A percentile compares a stretch with the other conserved stretches of the same genome.
These are phyloP conservation scores for Balaeniceps rex DNA, from an alignment of 2,113 vertebrate species.

Conservation along the genomic window DNA sequence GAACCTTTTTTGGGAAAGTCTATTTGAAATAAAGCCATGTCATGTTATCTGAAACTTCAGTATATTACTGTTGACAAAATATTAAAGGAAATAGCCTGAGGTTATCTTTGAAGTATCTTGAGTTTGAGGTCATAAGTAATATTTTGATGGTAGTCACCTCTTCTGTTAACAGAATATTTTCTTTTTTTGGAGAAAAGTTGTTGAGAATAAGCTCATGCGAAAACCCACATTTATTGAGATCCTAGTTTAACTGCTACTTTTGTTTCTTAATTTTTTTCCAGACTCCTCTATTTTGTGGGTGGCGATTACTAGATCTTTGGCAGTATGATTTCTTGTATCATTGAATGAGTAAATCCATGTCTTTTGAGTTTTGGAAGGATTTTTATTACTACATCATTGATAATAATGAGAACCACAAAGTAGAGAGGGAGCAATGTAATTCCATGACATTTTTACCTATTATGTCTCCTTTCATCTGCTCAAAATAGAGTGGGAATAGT, in stretches of 20 bases:
- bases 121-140: not conserved
- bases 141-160: not conserved
- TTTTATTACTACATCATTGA: not conserved
- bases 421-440: not conserved
- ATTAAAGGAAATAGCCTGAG: not conserved
- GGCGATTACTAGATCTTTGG: not conserved
- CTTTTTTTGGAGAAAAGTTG: not conserved
- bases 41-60: not conserved
- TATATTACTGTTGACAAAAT: not conserved
- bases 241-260: not conserved
- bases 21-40: not conserved
- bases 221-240: not conserved
- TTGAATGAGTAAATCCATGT: not conserved
- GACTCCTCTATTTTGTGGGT: not conserved
- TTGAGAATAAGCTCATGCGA: not conserved
- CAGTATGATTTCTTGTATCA: not conserved
- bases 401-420: not conserved
- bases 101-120: not conserved
- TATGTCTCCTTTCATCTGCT: not conserved
- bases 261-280: not conserved
- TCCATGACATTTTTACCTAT: not conserved
- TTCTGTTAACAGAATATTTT: not conserved
- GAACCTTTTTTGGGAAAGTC: not conserved
- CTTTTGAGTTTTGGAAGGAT: not conserved
- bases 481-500: not conserved